Conservation (phyloP, 1,140 invertebrate genomes). For the Drosophila quadrilineata region DNA sequence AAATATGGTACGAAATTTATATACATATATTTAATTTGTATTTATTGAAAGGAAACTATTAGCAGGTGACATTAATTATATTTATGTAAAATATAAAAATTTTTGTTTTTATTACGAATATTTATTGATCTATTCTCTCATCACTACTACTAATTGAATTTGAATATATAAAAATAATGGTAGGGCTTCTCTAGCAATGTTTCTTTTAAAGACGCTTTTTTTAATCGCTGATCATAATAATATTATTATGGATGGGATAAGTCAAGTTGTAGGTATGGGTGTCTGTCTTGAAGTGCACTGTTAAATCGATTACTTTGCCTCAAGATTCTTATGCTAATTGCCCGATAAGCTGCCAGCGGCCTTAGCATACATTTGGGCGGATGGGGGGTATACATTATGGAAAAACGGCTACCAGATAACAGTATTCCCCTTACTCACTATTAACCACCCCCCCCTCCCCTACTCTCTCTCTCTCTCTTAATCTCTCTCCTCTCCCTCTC, state of each 20-base stretch:
- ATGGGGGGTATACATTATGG: slow-evolving; percentile 12
- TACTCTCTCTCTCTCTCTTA: neutral
- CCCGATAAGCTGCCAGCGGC: slow-evolving; percentile 40
- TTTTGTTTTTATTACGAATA: too few relatives aligned
- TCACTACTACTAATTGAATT: neutral
- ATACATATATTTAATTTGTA: too few relatives aligned
- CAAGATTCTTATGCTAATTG: slow-evolving; percentile 61
- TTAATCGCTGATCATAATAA: too few relatives aligned
- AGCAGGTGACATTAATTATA: too few relatives aligned
- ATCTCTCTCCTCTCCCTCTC: too few relatives aligned
- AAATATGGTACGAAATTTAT: too few relatives aligned
- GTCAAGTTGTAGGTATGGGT: too few relatives aligned
- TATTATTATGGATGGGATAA: too few relatives aligned
- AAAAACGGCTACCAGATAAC: neutral
- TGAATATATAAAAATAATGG: neutral
- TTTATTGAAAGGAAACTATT: too few relatives aligned
- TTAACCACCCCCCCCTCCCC: neutral
- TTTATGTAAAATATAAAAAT: too few relatives aligned
- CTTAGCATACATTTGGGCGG: slow-evolving; percentile 16
- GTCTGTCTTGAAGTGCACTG: neutral
- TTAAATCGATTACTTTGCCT: slow-evolving; percentile 23
- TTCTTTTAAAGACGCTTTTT: too few relatives aligned
- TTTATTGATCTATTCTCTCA: too few relatives aligned
- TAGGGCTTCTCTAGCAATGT: neutral
- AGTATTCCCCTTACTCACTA: neutral